Conservation (phyloP, 2,797 vertebrate species). For the Psittacula echo region DNA sequence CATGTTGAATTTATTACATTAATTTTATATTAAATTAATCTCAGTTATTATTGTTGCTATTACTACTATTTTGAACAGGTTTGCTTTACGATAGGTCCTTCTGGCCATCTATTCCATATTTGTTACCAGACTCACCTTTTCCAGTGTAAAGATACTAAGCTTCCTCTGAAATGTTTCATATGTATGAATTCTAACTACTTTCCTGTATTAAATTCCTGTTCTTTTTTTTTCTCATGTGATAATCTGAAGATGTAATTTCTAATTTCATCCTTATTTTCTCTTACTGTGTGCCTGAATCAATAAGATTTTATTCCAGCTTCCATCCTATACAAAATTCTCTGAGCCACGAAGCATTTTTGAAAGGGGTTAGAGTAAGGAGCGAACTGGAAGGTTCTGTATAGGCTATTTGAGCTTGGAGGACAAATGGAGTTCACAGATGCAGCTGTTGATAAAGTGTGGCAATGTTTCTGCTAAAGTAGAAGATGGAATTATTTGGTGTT, state of each 20-base stretch:
- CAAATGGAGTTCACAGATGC: neutral
- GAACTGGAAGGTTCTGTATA: neutral
- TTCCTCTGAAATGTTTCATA: neutral
- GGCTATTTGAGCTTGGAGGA: neutral
- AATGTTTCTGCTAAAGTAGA: neutral
- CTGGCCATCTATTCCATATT: neutral
- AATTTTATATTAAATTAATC: neutral
- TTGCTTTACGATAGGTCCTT: neutral
- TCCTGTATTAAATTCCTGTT: neutral
- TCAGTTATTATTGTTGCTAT: neutral
- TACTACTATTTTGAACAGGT: neutral
- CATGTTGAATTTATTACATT: neutral
- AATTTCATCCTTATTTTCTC: neutral
- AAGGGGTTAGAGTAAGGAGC: neutral
- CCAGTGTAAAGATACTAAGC: neutral
- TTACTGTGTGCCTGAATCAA: neutral
- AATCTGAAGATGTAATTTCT: neutral
- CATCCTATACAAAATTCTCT: neutral
- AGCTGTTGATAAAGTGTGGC: neutral
- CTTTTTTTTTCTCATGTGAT: neutral
- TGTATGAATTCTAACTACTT: neutral
- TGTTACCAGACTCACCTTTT: neutral
- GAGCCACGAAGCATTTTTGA: neutral
- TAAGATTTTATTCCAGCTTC: neutral
- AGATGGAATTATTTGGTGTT: conserved; percentile 26